phyloP scores from a whole-genome alignment of 2,113 vertebrate genomes.

The Microcebus tavaratra region DNA sequence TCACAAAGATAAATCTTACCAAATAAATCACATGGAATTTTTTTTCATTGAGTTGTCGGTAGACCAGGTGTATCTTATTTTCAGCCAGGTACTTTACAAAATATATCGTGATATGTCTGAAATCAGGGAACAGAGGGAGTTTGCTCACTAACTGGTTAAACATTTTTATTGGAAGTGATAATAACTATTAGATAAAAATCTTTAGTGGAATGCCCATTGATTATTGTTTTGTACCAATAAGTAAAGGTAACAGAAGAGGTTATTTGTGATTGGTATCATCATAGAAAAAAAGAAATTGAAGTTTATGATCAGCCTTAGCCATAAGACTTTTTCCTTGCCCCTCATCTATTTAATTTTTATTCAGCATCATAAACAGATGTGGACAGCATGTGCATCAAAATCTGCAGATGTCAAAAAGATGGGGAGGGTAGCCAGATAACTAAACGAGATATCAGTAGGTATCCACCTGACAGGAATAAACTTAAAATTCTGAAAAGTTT shows the following conservation, averaged over 20 bases:
- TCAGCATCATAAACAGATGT: neutral
- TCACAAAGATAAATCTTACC: neutral
- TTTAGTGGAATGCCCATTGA: neutral
- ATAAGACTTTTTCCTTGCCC: neutral
- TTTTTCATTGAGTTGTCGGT: neutral
- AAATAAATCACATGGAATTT: neutral
- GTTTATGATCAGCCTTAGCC: neutral
- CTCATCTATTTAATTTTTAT: neutral
- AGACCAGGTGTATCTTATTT: neutral
- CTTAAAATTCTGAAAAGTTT: neutral
- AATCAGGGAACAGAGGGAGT: neutral
- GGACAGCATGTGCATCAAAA: neutral
- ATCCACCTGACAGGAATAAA: neutral
- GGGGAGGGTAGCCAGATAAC: neutral
- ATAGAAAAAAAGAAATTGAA: neutral
- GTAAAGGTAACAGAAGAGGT: neutral
- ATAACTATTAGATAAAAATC: neutral
- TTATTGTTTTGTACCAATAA: neutral
- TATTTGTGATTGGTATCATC: neutral
- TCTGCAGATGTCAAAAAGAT: neutral
- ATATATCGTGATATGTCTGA: neutral
- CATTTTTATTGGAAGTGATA: neutral
- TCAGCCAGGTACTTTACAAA: neutral
- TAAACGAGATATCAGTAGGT: neutral
- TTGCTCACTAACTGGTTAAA: neutral